Base-by-base conservation (phyloP, 2,888 invertebrate genomes). In the Pristionchus exspectatus region DNA sequence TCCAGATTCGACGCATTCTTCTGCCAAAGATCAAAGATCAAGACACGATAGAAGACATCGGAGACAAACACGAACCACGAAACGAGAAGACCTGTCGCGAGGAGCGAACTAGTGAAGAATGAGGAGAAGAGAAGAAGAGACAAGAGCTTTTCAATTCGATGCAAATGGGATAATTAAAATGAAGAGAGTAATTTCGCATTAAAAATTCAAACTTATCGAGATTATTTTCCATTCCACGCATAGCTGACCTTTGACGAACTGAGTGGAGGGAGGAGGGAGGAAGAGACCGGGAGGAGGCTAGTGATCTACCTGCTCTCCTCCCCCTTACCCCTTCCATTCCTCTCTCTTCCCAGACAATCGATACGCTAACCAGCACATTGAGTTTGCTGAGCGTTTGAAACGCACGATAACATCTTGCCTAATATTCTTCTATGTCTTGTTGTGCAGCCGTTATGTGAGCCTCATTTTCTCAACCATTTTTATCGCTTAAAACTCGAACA, bases 1-100 rank as follows among this genome's bases (percentile, higher is more conserved):
- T 77, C 77, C 77, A 77, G 44, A 77, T 77, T 9, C 77, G 77
- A 2, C 77, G 77, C 77, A 77, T 77, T 12, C 44, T 21, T 77
- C 77, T 77, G 77, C 9, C 21, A 72, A 44, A 72, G 72, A 72
- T 33, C 30, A 72, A 72, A 72, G 72, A 33, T 72, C 72, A 24
- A 21, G 1, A 18, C 38, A 21, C 38, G 38, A 74, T 24, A 24
- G 44, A 12, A 21, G 21, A 77, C 38, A 44, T 2, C 21, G 21
- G 44, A 77, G 21, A 24, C 38, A 33, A 21, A 30, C 3, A 33
- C 72, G 30, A 72, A 72, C 72, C 72, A 33, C 10, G 33, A 30
- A 72, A 16, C 27, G 30, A 30, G 72, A 63, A 59, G 63, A 30
- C 69, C 69, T 16, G 30, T 72, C 33, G 69, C 27, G 27, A 72